phyloP scores from a whole-genome alignment of 2,113 vertebrate genomes.

The Mola mola region DNA sequence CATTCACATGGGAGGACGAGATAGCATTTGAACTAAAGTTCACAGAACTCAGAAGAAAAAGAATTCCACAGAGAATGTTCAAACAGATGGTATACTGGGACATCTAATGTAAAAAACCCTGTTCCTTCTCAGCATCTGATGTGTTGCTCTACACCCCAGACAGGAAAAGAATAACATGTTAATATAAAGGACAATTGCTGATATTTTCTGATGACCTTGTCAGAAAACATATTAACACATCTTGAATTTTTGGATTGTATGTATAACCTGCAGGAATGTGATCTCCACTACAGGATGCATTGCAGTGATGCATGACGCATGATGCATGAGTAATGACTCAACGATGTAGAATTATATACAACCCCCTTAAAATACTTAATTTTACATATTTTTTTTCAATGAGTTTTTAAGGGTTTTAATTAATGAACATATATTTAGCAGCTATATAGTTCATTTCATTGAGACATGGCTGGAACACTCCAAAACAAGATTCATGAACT shows the following conservation, averaged over 20 bases:
- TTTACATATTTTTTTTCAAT: no score
- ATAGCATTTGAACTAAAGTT: constrained; percentile 26
- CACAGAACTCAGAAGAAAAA: constrained; percentile 11
- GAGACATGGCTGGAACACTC: not conserved
- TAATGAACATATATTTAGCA: no score
- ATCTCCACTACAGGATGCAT: not conserved
- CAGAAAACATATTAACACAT: no score
- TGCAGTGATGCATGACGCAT: not conserved
- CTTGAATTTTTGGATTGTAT: no score
- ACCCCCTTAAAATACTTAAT: no score
- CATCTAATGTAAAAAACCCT: constrained; percentile 28
- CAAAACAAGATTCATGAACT: not conserved
- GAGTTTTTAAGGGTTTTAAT: no score
- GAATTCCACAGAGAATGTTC: constrained; percentile 27
- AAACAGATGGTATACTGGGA: constrained; percentile 2
- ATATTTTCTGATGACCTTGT: no score
- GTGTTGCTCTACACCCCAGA: not conserved
- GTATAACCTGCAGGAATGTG: not conserved
- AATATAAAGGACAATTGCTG: not conserved
- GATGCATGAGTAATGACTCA: no score
- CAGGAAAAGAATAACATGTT: not conserved
- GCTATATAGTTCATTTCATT: no score
- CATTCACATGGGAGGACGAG: constrained; percentile 6
- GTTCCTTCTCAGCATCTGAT: constrained; percentile 7
- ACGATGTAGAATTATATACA: no score